Percentiles rank a stretch among this genome's conserved stretches.
phyloP scores from a whole-genome alignment of 1,140 invertebrate species.

The Bombus impatiens region DNA sequence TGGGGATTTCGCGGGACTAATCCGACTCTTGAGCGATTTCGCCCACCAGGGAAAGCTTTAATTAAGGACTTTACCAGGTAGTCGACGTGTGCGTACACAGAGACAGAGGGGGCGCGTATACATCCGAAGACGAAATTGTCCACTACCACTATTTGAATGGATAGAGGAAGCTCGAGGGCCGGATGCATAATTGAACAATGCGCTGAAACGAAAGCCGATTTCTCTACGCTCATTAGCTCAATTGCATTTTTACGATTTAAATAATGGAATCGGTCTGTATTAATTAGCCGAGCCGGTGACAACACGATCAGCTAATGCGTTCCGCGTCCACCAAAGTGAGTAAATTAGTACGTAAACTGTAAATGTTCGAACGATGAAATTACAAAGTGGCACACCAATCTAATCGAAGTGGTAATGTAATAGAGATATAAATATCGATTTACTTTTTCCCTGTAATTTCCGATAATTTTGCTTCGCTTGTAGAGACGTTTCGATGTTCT shows the following conservation, averaged over 20 bases:
- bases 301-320: background rate
- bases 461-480: no score
- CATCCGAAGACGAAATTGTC: constrained; percentile 33
- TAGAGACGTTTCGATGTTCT: background rate
- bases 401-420: background rate
- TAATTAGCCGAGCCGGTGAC: constrained; percentile 14
- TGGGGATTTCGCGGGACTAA: constrained; percentile 61
- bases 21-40: constrained; percentile 67
- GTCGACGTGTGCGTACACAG: background rate
- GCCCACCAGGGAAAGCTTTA: constrained; percentile 61
- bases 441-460: background rate
- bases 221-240: constrained; percentile 24
- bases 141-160: constrained; percentile 27
- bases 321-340: background rate
- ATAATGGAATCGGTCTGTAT: constrained; percentile 23
- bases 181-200: constrained; percentile 37
- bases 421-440: background rate
- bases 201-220: constrained; percentile 18
- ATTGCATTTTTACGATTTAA: constrained; percentile 27
- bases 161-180: background rate
- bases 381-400: background rate
- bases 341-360: background rate
- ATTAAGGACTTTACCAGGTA: constrained; percentile 59
- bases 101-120: background rate
- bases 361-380: background rate